These are phyloP conservation scores for Mellilla xanthometata DNA, from an alignment of 2,888 invertebrate species.

Conservation along the genomic window DNA sequence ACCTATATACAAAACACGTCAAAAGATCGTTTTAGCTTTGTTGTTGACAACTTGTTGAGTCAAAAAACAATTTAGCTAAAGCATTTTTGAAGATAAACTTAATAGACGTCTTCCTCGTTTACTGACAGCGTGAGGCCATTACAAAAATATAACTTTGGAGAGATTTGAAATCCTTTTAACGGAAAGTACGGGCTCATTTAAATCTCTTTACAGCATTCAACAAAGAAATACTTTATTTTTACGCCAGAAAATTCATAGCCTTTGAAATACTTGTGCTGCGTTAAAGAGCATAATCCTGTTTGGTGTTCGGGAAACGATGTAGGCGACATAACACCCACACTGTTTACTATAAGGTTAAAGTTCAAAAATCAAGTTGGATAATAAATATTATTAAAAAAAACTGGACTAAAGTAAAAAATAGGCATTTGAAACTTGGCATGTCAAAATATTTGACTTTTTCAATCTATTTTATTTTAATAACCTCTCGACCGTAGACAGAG, in stretches of 20 bases:
- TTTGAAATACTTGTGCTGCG: conserved; percentile 35
- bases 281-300: conserved; percentile 21
- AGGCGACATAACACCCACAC: too few species aligned
- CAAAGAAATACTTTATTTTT: conserved; percentile 42
- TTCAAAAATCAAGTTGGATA: too few species aligned
- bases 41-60: neutral
- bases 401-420: too few species aligned
- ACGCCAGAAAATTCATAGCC: conserved; percentile 35
- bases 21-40: neutral
- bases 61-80: conserved; percentile 9
- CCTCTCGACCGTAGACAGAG: too few species aligned
- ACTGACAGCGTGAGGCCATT: neutral
- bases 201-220: conserved; percentile 27
- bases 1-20: neutral
- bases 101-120: conserved; percentile 4
- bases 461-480: too few species aligned
- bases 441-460: too few species aligned
- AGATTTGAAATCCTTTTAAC: neutral
- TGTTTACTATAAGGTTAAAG: too few species aligned
- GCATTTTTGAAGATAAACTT: conserved; percentile 9
- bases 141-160: conserved; percentile 1
- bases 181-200: conserved; percentile 25
- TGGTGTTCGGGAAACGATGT: conserved; percentile 3
- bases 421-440: too few species aligned
- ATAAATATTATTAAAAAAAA: too few species aligned